These are phyloP conservation scores for Scalopus aquaticus DNA, from an alignment of 2,113 vertebrate genomes.

Conservation along the genomic window DNA sequence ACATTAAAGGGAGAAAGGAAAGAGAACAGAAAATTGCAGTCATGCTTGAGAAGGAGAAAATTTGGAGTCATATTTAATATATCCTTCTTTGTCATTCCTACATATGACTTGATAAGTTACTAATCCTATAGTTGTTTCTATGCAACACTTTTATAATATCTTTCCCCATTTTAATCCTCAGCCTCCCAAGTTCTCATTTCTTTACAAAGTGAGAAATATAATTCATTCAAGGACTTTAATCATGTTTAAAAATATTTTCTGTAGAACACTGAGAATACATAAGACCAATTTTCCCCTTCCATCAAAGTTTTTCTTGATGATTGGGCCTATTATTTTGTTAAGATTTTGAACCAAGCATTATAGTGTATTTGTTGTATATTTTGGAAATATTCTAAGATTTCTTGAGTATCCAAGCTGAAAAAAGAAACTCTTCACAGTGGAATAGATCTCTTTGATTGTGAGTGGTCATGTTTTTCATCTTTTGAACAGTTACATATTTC, in stretches of 20 bases:
- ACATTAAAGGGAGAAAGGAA: neutral
- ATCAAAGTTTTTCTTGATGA: neutral
- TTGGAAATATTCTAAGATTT: conserved; percentile 38
- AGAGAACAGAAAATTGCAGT: neutral
- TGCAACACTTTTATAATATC: neutral
- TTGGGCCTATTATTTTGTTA: neutral
- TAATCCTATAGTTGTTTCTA: neutral
- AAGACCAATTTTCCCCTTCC: neutral
- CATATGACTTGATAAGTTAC: neutral
- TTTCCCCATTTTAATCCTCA: neutral
- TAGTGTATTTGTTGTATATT: neutral
- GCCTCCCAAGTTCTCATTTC: neutral
- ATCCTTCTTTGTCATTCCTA: neutral
- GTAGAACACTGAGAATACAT: neutral
- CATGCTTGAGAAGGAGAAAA: neutral
- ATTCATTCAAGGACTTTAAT: neutral
- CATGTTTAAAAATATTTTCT: neutral
- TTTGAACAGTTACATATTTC: neutral
- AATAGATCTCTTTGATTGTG: neutral
- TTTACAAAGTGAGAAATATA: conserved; percentile 30
- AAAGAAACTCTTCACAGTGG: neutral
- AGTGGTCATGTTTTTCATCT: neutral
- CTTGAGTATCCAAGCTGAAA: neutral
- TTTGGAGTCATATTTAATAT: neutral
- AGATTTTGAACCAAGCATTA: neutral